Conservation (phyloP, 2,797 vertebrate genomes). For the Galagoides demidoff region DNA sequence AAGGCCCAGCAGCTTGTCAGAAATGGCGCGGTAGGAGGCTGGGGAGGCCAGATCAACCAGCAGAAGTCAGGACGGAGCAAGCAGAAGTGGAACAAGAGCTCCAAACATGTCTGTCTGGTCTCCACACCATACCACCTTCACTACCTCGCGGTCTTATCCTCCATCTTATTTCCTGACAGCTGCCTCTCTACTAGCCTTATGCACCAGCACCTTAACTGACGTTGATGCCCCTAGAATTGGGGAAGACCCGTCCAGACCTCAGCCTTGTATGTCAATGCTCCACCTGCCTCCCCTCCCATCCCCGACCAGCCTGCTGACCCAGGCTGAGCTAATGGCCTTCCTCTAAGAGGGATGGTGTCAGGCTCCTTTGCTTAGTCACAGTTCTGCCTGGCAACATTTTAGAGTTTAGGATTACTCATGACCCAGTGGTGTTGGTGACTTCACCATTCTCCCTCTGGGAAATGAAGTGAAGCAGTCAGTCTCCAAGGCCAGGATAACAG, state of each 20-base stretch:
- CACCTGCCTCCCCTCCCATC: neutral
- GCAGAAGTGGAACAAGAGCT: neutral
- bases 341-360: neutral
- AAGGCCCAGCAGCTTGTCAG: neutral
- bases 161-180: neutral
- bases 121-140: neutral
- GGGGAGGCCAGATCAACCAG: neutral
- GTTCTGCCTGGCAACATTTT: slow-evolving; percentile 51
- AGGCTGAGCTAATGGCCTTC: slow-evolving; percentile 25
- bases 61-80: neutral
- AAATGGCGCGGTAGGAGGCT: neutral
- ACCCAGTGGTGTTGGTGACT: neutral
- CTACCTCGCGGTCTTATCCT: neutral
- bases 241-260: neutral
- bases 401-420: slow-evolving; percentile 3
- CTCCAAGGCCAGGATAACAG: slow-evolving; percentile 28
- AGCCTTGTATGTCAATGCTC: neutral
- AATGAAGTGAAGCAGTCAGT: slow-evolving; percentile 42
- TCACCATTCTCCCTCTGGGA: slow-evolving; percentile 53
- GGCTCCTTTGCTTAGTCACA: neutral
- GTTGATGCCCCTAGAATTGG: neutral
- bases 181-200: neutral
- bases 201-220: neutral
- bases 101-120: neutral
- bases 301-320: neutral